phyloP scores from a whole-genome alignment of 2,797 vertebrate genomes.

The Chiroxiphia lanceolata region DNA sequence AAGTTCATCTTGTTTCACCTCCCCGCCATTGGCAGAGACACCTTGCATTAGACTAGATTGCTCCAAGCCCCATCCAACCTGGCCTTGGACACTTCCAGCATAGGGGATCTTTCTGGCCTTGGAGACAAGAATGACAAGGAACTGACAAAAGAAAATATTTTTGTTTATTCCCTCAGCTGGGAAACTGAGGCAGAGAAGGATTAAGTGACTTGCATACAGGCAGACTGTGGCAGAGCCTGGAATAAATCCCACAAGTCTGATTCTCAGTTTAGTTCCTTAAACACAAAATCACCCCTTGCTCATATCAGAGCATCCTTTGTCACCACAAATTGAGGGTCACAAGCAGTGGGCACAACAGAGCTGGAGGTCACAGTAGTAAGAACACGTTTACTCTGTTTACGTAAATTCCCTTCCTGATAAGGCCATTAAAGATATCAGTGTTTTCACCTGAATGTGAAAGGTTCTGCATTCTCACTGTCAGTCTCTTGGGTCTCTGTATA shows the following conservation, averaged over 20 bases:
- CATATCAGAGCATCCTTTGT: neutral
- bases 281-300: neutral
- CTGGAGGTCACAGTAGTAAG: neutral
- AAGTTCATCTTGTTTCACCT: neutral
- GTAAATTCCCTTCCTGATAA: neutral
- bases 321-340: neutral
- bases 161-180: neutral
- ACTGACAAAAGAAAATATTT: neutral
- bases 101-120: neutral
- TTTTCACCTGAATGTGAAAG: conserved; percentile 30
- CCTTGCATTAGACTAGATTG: neutral
- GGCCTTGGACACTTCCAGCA: neutral
- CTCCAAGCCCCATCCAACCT: neutral
- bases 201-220: neutral
- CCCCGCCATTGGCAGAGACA: no score
- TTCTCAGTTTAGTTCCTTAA: neutral
- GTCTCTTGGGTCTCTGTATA: neutral
- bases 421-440: neutral
- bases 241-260: neutral
- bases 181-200: conserved; percentile 1
- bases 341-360: neutral
- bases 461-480: conserved; percentile 1
- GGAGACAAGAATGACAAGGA: neutral
- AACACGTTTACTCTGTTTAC: neutral
- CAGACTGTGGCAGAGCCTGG: neutral